A percentile compares a stretch with the other conserved stretches of the same genome.
Conservation (phyloP, 2,113 vertebrate species). For the Nycticryphes semicollaris region DNA sequence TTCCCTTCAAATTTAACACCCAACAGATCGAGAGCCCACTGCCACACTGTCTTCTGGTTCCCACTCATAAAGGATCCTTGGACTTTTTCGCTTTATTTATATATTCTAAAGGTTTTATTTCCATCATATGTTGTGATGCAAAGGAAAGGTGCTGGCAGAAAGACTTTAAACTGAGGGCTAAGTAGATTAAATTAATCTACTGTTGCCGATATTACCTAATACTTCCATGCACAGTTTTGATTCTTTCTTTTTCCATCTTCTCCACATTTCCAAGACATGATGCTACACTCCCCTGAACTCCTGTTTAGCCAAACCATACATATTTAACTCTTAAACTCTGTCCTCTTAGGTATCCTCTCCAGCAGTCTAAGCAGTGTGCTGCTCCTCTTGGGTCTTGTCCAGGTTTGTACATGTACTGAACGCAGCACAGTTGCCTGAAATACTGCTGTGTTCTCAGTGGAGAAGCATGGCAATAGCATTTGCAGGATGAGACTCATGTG, state of each 20-base stretch:
- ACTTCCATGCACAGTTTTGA: not conserved
- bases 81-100: not conserved
- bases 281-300: not conserved
- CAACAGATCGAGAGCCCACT: not conserved
- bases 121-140: not conserved
- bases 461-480: not conserved
- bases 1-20: not conserved
- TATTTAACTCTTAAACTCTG: not conserved
- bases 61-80: not conserved
- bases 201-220: not conserved
- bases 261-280: not conserved
- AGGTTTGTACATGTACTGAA: not conserved
- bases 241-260: not conserved
- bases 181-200: not conserved
- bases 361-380: not conserved
- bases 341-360: not conserved
- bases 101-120: not conserved
- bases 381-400: not conserved
- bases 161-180: not conserved
- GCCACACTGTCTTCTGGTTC: not conserved
- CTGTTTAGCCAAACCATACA: not conserved
- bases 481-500: not conserved
- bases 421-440: not conserved
- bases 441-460: accelerated
- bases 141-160: not conserved